phyloP scores from a whole-genome alignment of 2,113 vertebrate species.

The Etheostoma cragini region DNA sequence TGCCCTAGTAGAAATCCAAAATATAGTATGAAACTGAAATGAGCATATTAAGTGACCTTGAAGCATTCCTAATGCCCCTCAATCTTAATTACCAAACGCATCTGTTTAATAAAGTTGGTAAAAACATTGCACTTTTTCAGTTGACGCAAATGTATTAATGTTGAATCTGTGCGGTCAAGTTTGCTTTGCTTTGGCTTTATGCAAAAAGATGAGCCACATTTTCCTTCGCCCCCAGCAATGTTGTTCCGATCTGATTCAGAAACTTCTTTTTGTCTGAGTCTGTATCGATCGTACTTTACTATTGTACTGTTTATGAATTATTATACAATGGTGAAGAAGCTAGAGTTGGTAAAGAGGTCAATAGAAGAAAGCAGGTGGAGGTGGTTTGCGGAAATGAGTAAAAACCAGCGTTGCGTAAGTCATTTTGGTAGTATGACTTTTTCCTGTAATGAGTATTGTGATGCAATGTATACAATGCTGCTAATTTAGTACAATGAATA shows the following conservation, averaged over 20 bases:
- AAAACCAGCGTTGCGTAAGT: neutral
- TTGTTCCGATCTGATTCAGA: slow-evolving; percentile 6
- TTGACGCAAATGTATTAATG: neutral
- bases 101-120: neutral
- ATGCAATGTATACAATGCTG: no score
- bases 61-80: neutral
- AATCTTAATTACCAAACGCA: neutral
- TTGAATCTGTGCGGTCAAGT: neutral
- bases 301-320: no score
- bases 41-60: no score
- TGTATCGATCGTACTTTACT: neutral
- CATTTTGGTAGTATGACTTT: neutral
- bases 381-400: neutral
- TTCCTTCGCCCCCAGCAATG: neutral
- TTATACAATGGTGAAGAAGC: neutral
- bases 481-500: neutral
- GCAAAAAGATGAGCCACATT: slow-evolving; percentile 21
- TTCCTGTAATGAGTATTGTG: neutral
- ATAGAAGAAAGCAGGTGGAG: neutral
- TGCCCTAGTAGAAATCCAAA: no score
- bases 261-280: neutral
- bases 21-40: no score
- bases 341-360: neutral
- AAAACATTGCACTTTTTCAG: neutral
- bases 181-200: neutral